These are phyloP conservation scores for Vesta saturnalis DNA, from an alignment of 2,888 invertebrate genomes.

Conservation along the genomic window DNA sequence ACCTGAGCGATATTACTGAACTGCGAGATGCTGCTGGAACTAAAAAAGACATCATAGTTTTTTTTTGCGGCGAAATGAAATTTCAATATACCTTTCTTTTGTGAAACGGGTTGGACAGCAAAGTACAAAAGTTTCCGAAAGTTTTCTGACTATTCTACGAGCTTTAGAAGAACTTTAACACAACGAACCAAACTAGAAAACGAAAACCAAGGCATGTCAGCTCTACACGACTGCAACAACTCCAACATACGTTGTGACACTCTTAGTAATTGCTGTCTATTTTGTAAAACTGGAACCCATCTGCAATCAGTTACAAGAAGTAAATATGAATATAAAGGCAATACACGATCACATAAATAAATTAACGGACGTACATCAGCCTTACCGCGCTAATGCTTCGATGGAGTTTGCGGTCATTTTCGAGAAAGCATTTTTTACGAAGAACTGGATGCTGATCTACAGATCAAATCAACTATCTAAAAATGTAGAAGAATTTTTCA, in stretches of 20 bases:
- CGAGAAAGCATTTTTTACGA: too few species aligned
- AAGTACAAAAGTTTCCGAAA: constrained; percentile 7
- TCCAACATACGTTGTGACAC: neutral
- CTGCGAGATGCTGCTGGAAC: neutral
- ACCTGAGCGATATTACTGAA: neutral
- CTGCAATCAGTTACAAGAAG: neutral
- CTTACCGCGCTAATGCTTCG: too few species aligned
- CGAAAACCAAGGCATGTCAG: neutral
- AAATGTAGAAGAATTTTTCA: too few species aligned
- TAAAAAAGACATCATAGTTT: neutral
- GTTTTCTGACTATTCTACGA: too few species aligned
- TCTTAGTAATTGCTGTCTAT: neutral
- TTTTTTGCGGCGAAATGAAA: neutral
- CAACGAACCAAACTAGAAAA: neutral
- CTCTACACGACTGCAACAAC: neutral
- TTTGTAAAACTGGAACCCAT: neutral
- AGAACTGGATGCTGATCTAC: too few species aligned
- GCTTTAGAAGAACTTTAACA: neutral
- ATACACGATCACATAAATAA: neutral
- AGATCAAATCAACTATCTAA: too few species aligned
- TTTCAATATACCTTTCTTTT: neutral
- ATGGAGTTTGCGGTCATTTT: too few species aligned
- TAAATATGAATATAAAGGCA: neutral
- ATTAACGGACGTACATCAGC: neutral
- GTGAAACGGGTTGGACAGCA: neutral